Evolutionary conservation across 2,888 invertebrate genomes (phyloP).

Genomic region (Drosophila rellima): DNA sequence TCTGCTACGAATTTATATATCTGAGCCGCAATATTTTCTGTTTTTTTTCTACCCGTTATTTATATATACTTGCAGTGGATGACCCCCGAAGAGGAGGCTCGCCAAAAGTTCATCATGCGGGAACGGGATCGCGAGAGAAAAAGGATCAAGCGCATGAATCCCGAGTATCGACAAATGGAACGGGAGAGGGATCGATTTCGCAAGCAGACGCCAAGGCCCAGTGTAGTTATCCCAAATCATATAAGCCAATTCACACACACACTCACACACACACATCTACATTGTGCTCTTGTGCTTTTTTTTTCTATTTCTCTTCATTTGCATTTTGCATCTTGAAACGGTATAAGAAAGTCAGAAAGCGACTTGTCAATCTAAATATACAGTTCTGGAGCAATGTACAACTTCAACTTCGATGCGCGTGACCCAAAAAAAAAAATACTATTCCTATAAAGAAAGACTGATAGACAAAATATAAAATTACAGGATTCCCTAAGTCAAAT

Average conservation of each 20-base stretch:
- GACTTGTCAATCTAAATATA: not conserved
- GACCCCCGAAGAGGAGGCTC: conserved; percentile 79
- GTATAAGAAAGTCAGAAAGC: not conserved
- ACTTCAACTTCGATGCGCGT: conserved; percentile 49
- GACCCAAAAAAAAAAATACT: not conserved
- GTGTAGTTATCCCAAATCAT: conserved; percentile 72
- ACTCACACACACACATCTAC: conserved; percentile 7
- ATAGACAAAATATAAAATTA: conserved; percentile 1
- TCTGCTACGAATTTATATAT: conserved; percentile 13
- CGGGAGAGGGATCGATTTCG: conserved; percentile 81
- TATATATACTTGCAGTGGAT: conserved; percentile 76
- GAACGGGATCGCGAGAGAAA: conserved; percentile 80
- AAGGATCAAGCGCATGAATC: conserved; percentile 79
- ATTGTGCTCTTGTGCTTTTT: conserved; percentile 31
- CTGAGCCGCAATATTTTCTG: conserved; percentile 27
- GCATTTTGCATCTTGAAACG: conserved; percentile 22
- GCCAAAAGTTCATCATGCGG: conserved; percentile 80
- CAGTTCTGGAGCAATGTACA: conserved; percentile 35
- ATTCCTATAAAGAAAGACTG: not conserved
- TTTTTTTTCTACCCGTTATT: conserved; percentile 50
- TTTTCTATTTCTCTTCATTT: conserved; percentile 8
- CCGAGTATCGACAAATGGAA: conserved; percentile 81
- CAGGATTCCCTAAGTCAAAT: not conserved
- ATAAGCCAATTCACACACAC: not conserved
- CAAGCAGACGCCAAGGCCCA: conserved; percentile 81